Percentiles rank a stretch among this genome's conserved stretches.
Conservation (phyloP, 2,113 vertebrate genomes). For the Vireo altiloquus region DNA sequence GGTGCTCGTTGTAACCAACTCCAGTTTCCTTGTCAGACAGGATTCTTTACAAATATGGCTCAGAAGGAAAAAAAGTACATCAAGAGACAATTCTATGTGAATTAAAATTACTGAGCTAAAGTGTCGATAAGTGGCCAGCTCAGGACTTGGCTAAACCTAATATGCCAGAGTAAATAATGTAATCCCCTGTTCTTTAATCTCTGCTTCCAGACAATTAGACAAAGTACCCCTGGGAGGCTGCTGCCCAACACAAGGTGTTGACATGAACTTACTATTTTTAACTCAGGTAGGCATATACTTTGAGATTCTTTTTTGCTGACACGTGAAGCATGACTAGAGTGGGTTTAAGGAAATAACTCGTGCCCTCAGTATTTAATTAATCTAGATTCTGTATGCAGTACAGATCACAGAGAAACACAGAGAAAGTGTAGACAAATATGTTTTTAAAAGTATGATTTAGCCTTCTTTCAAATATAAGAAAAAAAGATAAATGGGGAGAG, state of each 20-base stretch:
- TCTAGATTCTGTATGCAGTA: neutral
- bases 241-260: neutral
- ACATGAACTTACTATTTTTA: neutral
- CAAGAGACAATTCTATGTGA: neutral
- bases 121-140: neutral
- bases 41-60: neutral
- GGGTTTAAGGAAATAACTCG: neutral
- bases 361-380: neutral
- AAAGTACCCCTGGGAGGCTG: neutral
- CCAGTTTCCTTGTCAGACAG: neutral
- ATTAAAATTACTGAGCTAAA: neutral
- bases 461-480: neutral
- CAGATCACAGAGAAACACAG: neutral
- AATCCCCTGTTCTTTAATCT: neutral
- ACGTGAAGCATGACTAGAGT: neutral
- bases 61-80: neutral
- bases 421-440: neutral
- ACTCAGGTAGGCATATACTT: neutral
- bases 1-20: neutral
- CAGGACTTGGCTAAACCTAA: neutral
- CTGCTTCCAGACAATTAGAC: conserved; percentile 5
- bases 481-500: neutral
- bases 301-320: neutral
- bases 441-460: neutral
- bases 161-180: neutral